Evolutionary conservation across 1,140 invertebrate species (phyloP).

Genomic region (Papilio xuthus): DNA sequence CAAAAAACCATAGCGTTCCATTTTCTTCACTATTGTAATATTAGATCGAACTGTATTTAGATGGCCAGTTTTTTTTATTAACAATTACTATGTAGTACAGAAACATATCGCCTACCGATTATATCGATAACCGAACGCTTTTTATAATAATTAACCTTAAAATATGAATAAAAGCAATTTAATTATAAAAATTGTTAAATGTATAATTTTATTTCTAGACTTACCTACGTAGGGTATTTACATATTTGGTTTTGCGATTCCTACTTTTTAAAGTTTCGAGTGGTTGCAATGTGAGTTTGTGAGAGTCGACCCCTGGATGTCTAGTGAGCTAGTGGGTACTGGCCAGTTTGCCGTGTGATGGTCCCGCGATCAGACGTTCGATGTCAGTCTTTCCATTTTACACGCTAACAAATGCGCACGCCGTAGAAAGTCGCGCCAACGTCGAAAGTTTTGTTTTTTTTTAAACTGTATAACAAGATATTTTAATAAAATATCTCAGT

Average conservation of each 20-base stretch:
- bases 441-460: conserved; percentile 22
- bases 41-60: no score
- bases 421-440: conserved; percentile 47
- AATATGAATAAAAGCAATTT: no score
- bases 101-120: no score
- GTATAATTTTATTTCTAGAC: background rate
- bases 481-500: background rate
- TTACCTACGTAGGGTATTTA: background rate
- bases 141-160: no score
- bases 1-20: no score
- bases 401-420: conserved; percentile 38
- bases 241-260: background rate
- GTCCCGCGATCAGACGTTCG: conserved; percentile 46
- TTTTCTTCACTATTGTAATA: no score
- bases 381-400: conserved; percentile 24
- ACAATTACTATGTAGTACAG: no score
- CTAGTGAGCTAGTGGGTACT: background rate
- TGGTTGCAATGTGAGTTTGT: conserved; percentile 9
- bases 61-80: no score
- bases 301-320: background rate
- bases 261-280: conserved; percentile 21
- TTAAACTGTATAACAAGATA: conserved; percentile 10
- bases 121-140: no score
- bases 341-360: conserved; percentile 46
- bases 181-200: background rate